These are phyloP conservation scores for Columbina picui DNA, from an alignment of 2,113 vertebrate species.

Conservation along the genomic window DNA sequence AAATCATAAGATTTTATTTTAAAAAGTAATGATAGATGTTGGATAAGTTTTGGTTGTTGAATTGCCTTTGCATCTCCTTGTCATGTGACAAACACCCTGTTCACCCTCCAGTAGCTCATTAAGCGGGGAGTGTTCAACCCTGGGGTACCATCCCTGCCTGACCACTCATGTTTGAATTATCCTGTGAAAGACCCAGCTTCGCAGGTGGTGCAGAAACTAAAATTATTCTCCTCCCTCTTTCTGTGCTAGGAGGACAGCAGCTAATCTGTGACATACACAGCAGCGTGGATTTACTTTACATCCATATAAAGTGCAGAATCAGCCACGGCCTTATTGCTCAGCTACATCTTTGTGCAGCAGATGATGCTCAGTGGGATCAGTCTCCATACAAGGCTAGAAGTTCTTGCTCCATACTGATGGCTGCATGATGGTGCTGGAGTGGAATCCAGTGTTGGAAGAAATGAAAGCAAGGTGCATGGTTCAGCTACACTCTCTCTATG, in stretches of 20 bases:
- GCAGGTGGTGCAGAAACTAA: background rate
- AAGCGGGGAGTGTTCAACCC: background rate
- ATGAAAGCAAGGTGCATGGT: rapidly evolving
- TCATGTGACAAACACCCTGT: background rate
- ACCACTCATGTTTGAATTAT: background rate
- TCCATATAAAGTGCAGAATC: background rate
- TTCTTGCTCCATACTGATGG: background rate
- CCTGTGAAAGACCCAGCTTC: background rate
- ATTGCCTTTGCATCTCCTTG: background rate
- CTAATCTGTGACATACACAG: background rate
- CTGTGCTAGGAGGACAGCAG: background rate
- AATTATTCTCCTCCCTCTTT: background rate
- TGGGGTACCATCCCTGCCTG: background rate
- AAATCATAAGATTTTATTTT: background rate
- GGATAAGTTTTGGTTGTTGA: background rate
- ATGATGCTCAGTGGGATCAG: background rate
- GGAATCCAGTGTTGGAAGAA: background rate
- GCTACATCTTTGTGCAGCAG: background rate
- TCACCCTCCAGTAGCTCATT: background rate
- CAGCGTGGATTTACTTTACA: background rate
- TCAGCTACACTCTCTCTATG: background rate
- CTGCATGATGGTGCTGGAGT: background rate
- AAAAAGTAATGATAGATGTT: background rate
- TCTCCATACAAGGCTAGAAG: background rate
- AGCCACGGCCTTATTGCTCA: background rate